These are phyloP conservation scores for Nasonia oneida DNA, from an alignment of 2,888 invertebrate species.

Conservation along the genomic window DNA sequence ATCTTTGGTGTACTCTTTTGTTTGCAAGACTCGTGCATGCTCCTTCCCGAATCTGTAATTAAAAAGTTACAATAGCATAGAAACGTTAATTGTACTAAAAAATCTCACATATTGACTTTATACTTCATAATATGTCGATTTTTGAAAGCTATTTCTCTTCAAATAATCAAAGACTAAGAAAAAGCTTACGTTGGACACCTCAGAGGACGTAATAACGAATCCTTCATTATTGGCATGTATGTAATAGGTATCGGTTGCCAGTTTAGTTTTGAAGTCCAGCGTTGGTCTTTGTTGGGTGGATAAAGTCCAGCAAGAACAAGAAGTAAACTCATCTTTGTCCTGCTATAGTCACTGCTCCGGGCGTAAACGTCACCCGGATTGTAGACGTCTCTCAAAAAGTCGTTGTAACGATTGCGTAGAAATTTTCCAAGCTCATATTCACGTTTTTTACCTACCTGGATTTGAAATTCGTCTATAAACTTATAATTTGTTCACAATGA, in stretches of 20 bases:
- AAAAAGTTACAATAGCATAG: background rate
- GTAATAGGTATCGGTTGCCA: constrained; percentile 84
- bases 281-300: constrained; percentile 81
- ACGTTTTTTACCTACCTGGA: constrained; percentile 81
- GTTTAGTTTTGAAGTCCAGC: constrained; percentile 81
- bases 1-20: constrained; percentile 60
- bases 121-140: too few relatives aligned
- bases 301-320: constrained; percentile 85
- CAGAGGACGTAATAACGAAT: constrained; percentile 64
- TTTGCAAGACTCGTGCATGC: constrained; percentile 56
- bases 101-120: too few relatives aligned
- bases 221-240: constrained; percentile 12
- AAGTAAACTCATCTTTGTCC: constrained; percentile 87
- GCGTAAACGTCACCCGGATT: constrained; percentile 74
- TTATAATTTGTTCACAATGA: background rate
- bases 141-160: too few relatives aligned
- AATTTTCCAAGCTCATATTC: constrained; percentile 80
- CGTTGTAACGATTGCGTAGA: constrained; percentile 79
- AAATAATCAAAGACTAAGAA: too few relatives aligned
- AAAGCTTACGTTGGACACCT: constrained; percentile 59
- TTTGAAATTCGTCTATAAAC: background rate
- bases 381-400: constrained; percentile 80
- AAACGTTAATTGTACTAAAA: background rate
- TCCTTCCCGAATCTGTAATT: constrained; percentile 66
- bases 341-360: constrained; percentile 85